Base-by-base conservation (phyloP, 1,140 invertebrate species). In the Caerostris extrusa region DNA sequence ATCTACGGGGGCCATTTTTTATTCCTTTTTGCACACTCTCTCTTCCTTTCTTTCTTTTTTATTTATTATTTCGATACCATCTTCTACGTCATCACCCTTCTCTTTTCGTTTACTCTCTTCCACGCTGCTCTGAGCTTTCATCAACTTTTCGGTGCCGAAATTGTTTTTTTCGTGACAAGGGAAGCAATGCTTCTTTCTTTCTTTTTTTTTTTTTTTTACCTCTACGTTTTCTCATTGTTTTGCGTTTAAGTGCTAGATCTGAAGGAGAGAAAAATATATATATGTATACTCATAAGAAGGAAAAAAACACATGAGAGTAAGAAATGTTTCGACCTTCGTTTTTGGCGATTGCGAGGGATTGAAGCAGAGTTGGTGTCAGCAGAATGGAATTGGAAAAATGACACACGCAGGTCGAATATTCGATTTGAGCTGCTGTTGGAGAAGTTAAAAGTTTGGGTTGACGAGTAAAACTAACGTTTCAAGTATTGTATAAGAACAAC, bases 111-210 rank as follows among this genome's bases (percentile, higher is more conserved):
- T 91, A 67, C 58, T 77, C 50, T 19, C 57, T 50, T 81, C 34
- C 64, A 50, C 50, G 64, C 89, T 12, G 19, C 67, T 83, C 6
- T 87, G 81, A 71, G 82, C 81, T 93, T 93, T 93, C 91, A 93
- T 93, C 91, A 93, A 93, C 17, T 87, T 93, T 71, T 88, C 58
- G 56, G 69, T n/a, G 50, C 71, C n/a, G 34, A 58, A 93, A 93
- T 87, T 93, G 82, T 86, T 87, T 93, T 93, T 93, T 87, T 83
- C 83, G 87, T 64, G 56, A 14, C 53, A 87, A 57, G 61, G n/a
- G 61, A 71, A 69, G 19, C 91, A 87, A 93, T 86, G 64, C 55
- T 55, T 87, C 58, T n/a, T n/a, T n/a, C n/a, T n/a, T n/a, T n/a
- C n/a, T n/a, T n/a, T n/a, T n/a, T n/a, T n/a, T n/a, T 81, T 85